These are phyloP conservation scores for Mesopsocus fuscifrons DNA, from an alignment of 2,888 invertebrate genomes.

Conservation along the genomic window DNA sequence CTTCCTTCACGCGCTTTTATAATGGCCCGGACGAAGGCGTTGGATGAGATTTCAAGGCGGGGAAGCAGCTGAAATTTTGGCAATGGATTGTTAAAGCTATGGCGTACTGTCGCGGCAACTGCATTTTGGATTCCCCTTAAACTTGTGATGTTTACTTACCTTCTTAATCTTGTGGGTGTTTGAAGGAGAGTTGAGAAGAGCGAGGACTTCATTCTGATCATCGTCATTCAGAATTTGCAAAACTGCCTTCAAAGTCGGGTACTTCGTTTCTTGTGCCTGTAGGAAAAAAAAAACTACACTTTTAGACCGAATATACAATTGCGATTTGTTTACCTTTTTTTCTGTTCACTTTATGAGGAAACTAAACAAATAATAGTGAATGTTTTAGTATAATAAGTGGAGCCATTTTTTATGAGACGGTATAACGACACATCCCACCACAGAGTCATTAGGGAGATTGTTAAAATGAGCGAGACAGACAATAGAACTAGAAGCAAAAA, in stretches of 20 bases:
- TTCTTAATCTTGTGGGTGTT: slow-evolving; percentile 11
- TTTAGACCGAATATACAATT: too few relatives aligned
- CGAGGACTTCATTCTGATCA: not conserved
- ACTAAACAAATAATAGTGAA: too few relatives aligned
- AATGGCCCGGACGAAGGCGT: slow-evolving; percentile 10
- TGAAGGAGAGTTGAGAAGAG: not conserved
- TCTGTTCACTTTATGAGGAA: too few relatives aligned
- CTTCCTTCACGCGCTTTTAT: slow-evolving; percentile 12
- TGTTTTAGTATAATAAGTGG: too few relatives aligned
- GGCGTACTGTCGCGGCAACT: not conserved
- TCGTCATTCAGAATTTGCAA: not conserved
- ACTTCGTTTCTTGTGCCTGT: too few relatives aligned
- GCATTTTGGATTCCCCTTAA: not conserved
- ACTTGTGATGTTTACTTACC: slow-evolving; percentile 11
- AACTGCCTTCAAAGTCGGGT: not conserved
- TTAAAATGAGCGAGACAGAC: too few relatives aligned
- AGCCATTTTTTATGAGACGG: too few relatives aligned
- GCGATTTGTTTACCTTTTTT: too few relatives aligned
- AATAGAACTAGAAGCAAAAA: too few relatives aligned
- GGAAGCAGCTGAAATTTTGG: slow-evolving; percentile 13
- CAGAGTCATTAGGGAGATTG: too few relatives aligned
- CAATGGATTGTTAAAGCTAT: slow-evolving; percentile 1
- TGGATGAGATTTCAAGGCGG: slow-evolving; percentile 12
- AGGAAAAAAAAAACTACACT: too few relatives aligned
- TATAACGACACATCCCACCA: too few relatives aligned